Conservation (phyloP, 2,113 vertebrate genomes). For the Tenebrosternarchus preto region DNA sequence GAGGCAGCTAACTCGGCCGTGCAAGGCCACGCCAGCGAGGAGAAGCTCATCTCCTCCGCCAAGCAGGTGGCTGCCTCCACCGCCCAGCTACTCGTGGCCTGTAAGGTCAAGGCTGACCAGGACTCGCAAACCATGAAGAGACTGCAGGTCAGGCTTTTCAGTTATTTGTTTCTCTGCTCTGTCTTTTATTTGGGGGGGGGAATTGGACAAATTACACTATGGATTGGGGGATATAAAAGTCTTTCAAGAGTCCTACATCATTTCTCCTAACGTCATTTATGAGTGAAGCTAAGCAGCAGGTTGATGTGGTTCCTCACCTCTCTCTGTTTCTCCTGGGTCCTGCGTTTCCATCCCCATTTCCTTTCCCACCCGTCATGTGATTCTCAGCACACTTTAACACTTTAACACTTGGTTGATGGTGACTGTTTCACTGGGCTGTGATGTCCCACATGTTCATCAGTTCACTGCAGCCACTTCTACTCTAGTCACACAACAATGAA, state of each 20-base stretch:
- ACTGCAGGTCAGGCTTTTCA: slow-evolving; percentile 93
- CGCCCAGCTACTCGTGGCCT: slow-evolving; percentile 94
- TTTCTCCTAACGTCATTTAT: too few species aligned
- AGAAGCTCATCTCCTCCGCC: slow-evolving; percentile 95
- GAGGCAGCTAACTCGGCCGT: slow-evolving; percentile 93
- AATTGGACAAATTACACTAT: background rate
- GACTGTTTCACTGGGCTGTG: background rate
- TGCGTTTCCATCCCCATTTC: background rate
- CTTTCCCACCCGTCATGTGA: background rate
- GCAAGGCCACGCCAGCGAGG: slow-evolving; percentile 93
- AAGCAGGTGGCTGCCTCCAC: slow-evolving; percentile 97
- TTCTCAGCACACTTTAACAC: background rate
- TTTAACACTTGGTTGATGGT: too few species aligned
- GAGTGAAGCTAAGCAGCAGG: background rate
- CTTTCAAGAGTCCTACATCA: too few species aligned
- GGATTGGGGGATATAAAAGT: too few species aligned
- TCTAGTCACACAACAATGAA: slow-evolving; percentile 32
- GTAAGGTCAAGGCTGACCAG: slow-evolving; percentile 97
- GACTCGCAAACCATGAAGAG: slow-evolving; percentile 98
- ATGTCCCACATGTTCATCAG: background rate
- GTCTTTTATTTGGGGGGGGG: background rate
- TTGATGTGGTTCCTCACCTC: background rate
- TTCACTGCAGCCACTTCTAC: background rate
- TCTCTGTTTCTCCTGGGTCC: background rate
- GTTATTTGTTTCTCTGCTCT: too few species aligned